phyloP scores from a whole-genome alignment of 2,797 vertebrate genomes.

The Helicolenus hilgendorfi region DNA sequence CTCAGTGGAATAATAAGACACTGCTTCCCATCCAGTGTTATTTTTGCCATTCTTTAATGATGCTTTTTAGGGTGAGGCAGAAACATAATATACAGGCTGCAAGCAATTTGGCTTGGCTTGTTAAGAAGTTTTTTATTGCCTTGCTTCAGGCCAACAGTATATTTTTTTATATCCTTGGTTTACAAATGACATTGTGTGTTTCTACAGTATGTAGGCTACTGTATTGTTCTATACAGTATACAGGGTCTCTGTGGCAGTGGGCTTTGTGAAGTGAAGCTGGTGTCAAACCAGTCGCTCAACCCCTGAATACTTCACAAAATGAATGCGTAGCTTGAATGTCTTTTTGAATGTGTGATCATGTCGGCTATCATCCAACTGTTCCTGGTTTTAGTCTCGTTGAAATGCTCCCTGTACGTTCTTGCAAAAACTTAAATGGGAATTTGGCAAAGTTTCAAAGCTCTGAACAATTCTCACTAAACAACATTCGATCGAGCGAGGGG shows the following conservation, averaged over 20 bases:
- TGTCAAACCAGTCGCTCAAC: neutral
- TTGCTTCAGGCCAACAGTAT: constrained; percentile 4
- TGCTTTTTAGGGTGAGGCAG: constrained; percentile 18
- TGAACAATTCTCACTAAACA: neutral
- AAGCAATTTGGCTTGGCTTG: constrained; percentile 41
- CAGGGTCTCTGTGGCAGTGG: neutral
- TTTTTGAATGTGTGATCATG: neutral
- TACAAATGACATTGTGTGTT: neutral
- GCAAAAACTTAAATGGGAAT: neutral
- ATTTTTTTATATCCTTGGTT: neutral
- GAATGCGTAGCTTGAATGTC: neutral
- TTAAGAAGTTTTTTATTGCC: constrained; percentile 45
- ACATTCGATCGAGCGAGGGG: neutral
- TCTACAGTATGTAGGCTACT: neutral
- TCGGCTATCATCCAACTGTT: neutral
- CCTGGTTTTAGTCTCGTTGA: neutral
- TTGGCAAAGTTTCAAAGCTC: constrained; percentile 35
- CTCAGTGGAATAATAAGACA: constrained; percentile 29
- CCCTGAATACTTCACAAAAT: neutral
- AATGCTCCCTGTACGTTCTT: neutral
- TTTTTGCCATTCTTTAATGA: constrained; percentile 55
- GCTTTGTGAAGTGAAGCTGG: neutral
- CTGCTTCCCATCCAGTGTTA: constrained; percentile 9
- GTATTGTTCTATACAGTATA: too few relatives aligned
- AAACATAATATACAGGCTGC: constrained; percentile 34